A percentile compares a stretch with the other conserved stretches of the same genome.
These are phyloP conservation scores for Drosophila hamatofila DNA, from an alignment of 2,888 invertebrate species.

Conservation along the genomic window DNA sequence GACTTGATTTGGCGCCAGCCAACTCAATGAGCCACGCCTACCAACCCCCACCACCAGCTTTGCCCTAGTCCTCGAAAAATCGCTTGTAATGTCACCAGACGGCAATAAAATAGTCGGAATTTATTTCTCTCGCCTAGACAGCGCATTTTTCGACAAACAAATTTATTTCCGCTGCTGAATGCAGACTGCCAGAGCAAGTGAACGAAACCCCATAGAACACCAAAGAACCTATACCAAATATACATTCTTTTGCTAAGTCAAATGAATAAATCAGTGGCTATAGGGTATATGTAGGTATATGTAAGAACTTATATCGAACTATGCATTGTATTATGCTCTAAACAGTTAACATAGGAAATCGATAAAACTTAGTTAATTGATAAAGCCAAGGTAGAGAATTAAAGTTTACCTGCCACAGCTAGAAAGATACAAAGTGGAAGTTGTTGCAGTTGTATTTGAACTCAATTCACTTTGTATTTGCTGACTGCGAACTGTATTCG, in stretches of 20 bases:
- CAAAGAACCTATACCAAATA: constrained; percentile 15
- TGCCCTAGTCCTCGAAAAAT: constrained; percentile 46
- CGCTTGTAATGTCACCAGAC: constrained; percentile 73
- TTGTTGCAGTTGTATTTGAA: constrained; percentile 3
- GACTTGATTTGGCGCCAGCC: constrained; percentile 72
- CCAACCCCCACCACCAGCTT: neutral
- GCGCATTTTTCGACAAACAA: constrained; percentile 58
- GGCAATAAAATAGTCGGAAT: constrained; percentile 74
- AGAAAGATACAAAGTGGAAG: constrained; percentile 1
- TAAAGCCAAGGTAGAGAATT: neutral
- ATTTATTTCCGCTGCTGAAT: constrained; percentile 69
- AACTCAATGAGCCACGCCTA: constrained; percentile 40
- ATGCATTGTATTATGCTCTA: neutral
- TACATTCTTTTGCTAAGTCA: constrained; percentile 13
- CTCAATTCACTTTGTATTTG: constrained; percentile 5
- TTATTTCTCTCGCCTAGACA: constrained; percentile 52
- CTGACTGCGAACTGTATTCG: neutral
- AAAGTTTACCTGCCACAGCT: constrained; percentile 8
- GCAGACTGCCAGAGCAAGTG: constrained; percentile 6
- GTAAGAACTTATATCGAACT: neutral
- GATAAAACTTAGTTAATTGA: neutral
- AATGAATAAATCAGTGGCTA: neutral
- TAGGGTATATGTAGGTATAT: neutral
- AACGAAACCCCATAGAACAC: neutral
- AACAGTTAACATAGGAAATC: neutral